These are phyloP conservation scores for Nettapus auritus DNA, from an alignment of 2,113 vertebrate species.

Conservation along the genomic window DNA sequence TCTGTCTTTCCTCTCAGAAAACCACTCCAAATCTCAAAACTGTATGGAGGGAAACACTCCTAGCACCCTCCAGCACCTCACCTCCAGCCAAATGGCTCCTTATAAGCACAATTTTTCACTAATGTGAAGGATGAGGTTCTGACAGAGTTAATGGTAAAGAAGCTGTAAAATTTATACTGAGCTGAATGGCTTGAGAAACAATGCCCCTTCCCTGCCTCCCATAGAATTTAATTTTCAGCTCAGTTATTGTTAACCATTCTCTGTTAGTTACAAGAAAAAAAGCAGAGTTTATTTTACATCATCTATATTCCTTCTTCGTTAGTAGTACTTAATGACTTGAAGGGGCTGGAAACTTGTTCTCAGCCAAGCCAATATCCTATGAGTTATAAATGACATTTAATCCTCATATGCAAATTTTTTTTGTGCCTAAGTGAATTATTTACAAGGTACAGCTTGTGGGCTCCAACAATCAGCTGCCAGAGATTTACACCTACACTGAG, in stretches of 20 bases:
- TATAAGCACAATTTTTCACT: not conserved
- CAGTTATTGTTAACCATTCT: slow-evolving; percentile 3
- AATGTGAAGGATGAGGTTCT: not conserved
- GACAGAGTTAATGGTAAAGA: not conserved
- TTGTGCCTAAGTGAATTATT: slow-evolving; percentile 80
- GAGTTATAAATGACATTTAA: slow-evolving; percentile 80
- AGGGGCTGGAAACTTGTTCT: slow-evolving; percentile 66
- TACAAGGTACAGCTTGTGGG: slow-evolving; percentile 77
- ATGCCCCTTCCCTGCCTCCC: not conserved
- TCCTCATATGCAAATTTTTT: slow-evolving; percentile 78
- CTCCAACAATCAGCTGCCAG: slow-evolving; percentile 73
- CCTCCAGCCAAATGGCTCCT: not conserved
- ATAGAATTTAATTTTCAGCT: slow-evolving; percentile 17
- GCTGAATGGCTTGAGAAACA: not conserved
- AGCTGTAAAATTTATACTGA: not conserved
- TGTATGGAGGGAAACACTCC: not conserved
- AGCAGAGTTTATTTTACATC: slow-evolving; percentile 30
- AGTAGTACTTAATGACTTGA: slow-evolving; percentile 67
- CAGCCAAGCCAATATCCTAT: slow-evolving; percentile 68
- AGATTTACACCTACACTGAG: slow-evolving; percentile 70
- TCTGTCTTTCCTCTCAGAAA: not conserved
- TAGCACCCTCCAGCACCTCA: not conserved
- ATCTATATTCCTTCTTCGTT: slow-evolving; percentile 34
- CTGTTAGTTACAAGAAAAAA: not conserved
- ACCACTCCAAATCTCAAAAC: not conserved